Evolutionary conservation across 2,797 vertebrate genomes (phyloP), one percentile per base, ranked within the genome.

Genomic region (Myotis vivesi): DNA sequence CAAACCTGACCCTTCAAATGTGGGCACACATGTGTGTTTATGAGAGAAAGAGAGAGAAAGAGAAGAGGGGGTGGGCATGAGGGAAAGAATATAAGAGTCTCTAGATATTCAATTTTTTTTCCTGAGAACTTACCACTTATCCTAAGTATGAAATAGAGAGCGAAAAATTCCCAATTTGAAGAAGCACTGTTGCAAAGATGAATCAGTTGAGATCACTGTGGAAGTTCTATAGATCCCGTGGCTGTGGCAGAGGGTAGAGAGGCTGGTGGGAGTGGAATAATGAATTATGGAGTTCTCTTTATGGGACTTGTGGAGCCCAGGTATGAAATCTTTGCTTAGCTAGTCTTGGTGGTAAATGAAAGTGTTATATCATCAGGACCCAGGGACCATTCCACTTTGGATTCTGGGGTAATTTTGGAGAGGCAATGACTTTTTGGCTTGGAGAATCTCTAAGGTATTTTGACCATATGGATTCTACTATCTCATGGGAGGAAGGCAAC

Each of bases 51-150:
- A 53, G 23, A 80, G 16, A 33, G 20, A 12, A 28, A 36, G 20
- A 38, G 16, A 38, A 2, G n/a, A 64, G 49, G 4, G 16, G 16
- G 10, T 10, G 23, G 2, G 10, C 8, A 28, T 30, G 17, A 51
- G 30, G 17, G 19, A 22, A 76, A n/a, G 46, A 51, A 51, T 76
- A 30, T 76, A 46, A 76, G 30, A 76, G 73, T 51, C 73, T 73
- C 41, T 51, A 41, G 91, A 92, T 53, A 86, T 23, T 89, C 17
- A 55, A 0, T 92, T 94, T 89, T 89, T 38, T 86, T 55, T n/a
- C n/a, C 77, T 73, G 36, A 28, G 69, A 80, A 72, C 36, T 73
- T 13, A 73, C 36, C 36, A 36, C 4, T 36, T 36, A 36, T 36
- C 33, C 55, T 13, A 44, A 66, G 8, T 25, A 15, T 77, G 25